Evolutionary conservation across 64 coral and sea anemone species (phyloP).

Genomic region (Orbicella faveolata): DNA sequence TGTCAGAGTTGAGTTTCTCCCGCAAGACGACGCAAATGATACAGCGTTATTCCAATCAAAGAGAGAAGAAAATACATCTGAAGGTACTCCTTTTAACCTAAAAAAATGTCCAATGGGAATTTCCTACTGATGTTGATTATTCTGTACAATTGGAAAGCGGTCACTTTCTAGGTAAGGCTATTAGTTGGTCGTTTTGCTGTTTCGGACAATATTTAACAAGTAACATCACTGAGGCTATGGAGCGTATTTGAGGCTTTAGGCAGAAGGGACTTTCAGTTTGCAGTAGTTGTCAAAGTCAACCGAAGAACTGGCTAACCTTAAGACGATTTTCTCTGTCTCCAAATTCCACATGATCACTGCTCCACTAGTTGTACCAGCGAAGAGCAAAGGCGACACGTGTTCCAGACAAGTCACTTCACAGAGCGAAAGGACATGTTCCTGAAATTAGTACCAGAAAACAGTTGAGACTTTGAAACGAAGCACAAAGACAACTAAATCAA

Average conservation of each 20-base stretch:
- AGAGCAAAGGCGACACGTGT: constrained; percentile 54
- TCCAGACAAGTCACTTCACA: constrained; percentile 94
- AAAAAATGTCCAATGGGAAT: not conserved
- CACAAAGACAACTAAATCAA: not conserved
- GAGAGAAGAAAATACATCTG: too few species aligned
- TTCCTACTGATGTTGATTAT: too few species aligned
- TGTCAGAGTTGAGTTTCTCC: too few species aligned
- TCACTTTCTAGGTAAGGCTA: too few species aligned
- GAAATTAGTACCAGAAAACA: not conserved
- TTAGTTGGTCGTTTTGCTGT: not conserved
- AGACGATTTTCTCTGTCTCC: constrained; percentile 65
- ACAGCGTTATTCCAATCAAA: too few species aligned
- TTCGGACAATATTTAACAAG: too few species aligned
- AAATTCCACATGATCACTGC: constrained; percentile 79
- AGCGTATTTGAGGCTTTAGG: too few species aligned
- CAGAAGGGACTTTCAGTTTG: not conserved
- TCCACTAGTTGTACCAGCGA: constrained; percentile 81
- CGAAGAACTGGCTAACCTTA: constrained; percentile 46
- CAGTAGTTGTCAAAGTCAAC: not conserved
- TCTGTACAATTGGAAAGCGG: too few species aligned
- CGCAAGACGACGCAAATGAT: too few species aligned
- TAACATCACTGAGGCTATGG: too few species aligned
- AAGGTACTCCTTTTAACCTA: too few species aligned
- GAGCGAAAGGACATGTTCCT: constrained; percentile 45
- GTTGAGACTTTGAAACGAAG: not conserved